These are phyloP conservation scores for Chelidonichthys spinosus DNA, from an alignment of 2,797 vertebrate genomes.

Conservation along the genomic window DNA sequence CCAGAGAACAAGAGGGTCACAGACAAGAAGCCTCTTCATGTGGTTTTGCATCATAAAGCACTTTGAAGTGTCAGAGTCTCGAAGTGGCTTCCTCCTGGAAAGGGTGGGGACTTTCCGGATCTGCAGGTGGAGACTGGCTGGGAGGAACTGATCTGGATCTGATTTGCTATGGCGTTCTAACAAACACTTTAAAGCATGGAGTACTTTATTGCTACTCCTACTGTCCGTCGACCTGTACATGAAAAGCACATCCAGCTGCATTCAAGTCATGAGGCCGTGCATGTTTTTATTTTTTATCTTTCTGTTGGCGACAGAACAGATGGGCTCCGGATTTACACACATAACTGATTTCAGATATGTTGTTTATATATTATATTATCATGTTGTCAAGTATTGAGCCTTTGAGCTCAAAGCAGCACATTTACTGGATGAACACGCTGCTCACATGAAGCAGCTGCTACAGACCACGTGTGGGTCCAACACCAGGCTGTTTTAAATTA, in stretches of 20 bases:
- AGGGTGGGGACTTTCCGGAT: not conserved
- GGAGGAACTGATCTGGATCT: too few species aligned
- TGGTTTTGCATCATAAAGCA: not conserved
- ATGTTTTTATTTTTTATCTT: too few species aligned
- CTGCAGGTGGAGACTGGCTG: not conserved
- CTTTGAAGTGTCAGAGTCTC: not conserved
- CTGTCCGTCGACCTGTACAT: not conserved
- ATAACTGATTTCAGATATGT: too few species aligned
- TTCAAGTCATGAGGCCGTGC: not conserved
- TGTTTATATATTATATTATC: too few species aligned
- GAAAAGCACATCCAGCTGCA: not conserved
- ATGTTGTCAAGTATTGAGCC: too few species aligned
- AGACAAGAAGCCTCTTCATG: not conserved
- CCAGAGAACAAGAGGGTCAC: not conserved
- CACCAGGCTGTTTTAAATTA: not conserved
- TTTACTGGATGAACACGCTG: not conserved
- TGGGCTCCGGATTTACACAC: too few species aligned
- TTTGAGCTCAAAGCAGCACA: not conserved
- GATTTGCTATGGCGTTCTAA: not conserved
- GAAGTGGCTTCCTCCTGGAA: not conserved
- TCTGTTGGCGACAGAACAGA: not conserved
- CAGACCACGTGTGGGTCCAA: not conserved
- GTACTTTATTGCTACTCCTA: too few species aligned
- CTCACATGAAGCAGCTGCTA: not conserved
- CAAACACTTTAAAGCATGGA: too few species aligned